Evolutionary conservation across 2,113 vertebrate species (phyloP).

Genomic region (Columba janthina): DNA sequence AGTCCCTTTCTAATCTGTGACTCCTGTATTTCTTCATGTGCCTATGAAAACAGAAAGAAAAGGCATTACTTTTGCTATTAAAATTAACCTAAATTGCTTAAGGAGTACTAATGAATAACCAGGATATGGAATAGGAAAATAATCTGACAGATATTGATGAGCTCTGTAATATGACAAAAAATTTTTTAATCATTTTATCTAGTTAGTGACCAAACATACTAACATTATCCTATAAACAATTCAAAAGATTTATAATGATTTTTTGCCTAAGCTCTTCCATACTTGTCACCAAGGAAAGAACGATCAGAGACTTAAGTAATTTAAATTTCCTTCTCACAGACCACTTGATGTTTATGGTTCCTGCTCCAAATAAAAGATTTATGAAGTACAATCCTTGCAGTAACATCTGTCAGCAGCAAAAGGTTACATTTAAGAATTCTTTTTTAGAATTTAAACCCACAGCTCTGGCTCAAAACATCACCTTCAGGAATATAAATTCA

Average conservation of each 20-base stretch:
- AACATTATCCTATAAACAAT: background rate
- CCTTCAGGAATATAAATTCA: background rate
- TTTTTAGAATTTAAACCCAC: conserved; percentile 2
- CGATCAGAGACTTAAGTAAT: conserved; percentile 7
- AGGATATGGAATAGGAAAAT: background rate
- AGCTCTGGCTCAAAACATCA: background rate
- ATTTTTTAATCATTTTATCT: background rate
- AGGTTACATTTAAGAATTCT: background rate
- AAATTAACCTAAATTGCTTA: background rate
- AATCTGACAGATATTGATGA: background rate
- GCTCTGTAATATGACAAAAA: background rate
- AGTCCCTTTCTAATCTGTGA: background rate
- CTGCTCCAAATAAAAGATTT: background rate
- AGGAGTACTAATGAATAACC: background rate
- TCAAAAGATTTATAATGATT: background rate
- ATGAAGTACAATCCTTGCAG: background rate
- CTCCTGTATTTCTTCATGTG: background rate
- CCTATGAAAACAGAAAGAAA: background rate
- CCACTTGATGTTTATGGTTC: conserved; percentile 6
- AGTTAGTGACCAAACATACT: background rate
- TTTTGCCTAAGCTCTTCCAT: background rate
- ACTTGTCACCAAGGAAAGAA: conserved; percentile 11
- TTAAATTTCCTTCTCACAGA: conserved; percentile 18
- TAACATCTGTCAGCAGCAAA: background rate
- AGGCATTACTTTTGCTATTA: background rate